Evolutionary conservation across 2,888 invertebrate species (phyloP), one percentile per base, ranked within the genome.

Genomic region (Amblyjoppa fuscipennis): DNA sequence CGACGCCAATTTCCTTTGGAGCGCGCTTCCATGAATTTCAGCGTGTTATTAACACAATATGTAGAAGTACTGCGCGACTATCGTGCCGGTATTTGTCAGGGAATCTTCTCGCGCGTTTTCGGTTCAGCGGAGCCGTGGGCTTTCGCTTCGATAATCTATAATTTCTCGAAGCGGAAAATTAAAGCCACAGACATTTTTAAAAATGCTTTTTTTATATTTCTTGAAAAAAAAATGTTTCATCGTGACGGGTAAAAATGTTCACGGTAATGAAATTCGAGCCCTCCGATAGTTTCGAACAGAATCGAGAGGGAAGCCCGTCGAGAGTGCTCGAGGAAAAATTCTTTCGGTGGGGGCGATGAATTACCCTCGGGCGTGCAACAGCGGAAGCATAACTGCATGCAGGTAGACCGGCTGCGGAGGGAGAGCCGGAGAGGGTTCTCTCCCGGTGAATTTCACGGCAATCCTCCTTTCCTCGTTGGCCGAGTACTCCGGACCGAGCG

Each of bases 401-500:
- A n/a, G 16, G 34, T 16, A 59, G 41, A 53, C 11, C 45, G 61
- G 53, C 49, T 45, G 45, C n/a, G 45, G 77, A 68, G 41, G 28
- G 75, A 69, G 25, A 25, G 59, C 20, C 25, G 69, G 56, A 38
- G 9, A 38, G 76, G 81, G 87, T 81, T 85, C 71, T 76, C 83
- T 78, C 83, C 73, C 53, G 80, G 81, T 75, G 82, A 88, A 88
- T 88, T 88, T 88, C 88, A 88, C 85, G 87, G 88, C 85, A 88
- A 88, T 88, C 88, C 82, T 82, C 77, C 80, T 80, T 77, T 53
- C 45, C 45, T 69, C 70, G 68, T 78, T 87, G 83, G 85, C 89
- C 88, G 71, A 75, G 66, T 53, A 76, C 79, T 73, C 68, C 73
- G 76, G 64, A 66, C 56, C 83, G 73, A 45, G 70, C 64, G 70